These are phyloP conservation scores for Mesorhabditis spiculigera DNA, from an alignment of 2,888 invertebrate species.

Conservation along the genomic window DNA sequence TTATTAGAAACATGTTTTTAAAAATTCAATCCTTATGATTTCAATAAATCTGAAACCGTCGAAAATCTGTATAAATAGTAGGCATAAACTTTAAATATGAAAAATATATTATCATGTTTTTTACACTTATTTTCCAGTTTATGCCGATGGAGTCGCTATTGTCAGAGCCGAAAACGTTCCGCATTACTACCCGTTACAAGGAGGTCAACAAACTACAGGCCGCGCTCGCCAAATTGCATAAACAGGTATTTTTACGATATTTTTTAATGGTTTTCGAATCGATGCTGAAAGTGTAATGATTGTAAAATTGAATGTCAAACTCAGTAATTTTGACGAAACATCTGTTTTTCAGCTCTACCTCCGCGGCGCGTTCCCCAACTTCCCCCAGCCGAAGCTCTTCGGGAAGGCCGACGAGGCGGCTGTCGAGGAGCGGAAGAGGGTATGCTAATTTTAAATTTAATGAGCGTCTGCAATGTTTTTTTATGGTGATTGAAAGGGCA, in stretches of 20 bases:
- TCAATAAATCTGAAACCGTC: too few relatives aligned
- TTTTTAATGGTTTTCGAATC: too few relatives aligned
- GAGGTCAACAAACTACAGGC: slow-evolving; percentile 31
- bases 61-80: too few relatives aligned
- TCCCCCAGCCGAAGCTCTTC: slow-evolving; percentile 29
- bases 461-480: too few relatives aligned
- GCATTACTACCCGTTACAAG: slow-evolving; percentile 23
- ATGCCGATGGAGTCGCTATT: neutral
- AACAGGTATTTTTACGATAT: slow-evolving; percentile 19
- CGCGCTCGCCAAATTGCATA: slow-evolving; percentile 29
- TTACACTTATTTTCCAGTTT: neutral
- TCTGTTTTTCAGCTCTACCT: slow-evolving; percentile 33
- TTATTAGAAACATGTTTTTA: too few relatives aligned
- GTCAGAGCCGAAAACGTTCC: slow-evolving; percentile 16
- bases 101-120: too few relatives aligned
- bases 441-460: neutral
- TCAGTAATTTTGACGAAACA: neutral
- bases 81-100: too few relatives aligned
- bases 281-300: too few relatives aligned
- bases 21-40: too few relatives aligned
- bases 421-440: slow-evolving; percentile 20
- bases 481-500: too few relatives aligned
- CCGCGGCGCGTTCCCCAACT: slow-evolving; percentile 31
- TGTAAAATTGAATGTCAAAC: too few relatives aligned
- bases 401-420: slow-evolving; percentile 27